Conservation (phyloP, 2,797 vertebrate species). For the Scleropages formosus region DNA sequence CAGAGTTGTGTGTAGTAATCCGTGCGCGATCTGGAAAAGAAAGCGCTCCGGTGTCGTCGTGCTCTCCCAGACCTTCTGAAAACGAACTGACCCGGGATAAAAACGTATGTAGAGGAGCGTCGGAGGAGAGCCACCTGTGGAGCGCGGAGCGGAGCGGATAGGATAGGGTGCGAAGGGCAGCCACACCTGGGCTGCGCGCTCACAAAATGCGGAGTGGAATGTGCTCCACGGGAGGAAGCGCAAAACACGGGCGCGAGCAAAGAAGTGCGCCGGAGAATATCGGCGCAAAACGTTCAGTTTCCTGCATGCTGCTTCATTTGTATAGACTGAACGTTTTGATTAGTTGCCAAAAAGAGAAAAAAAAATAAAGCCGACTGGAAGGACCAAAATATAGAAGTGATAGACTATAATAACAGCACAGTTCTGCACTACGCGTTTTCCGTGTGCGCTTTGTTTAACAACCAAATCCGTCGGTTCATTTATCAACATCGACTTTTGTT, state of each 20-base stretch:
- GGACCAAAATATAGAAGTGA: too few species aligned
- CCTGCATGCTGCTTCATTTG: not conserved
- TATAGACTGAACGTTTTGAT: not conserved
- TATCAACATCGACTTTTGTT: too few species aligned
- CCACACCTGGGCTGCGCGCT: slow-evolving; percentile 19
- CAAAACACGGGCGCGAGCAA: too few species aligned
- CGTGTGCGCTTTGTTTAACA: too few species aligned
- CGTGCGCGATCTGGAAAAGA: slow-evolving; percentile 40
- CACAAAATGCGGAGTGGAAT: slow-evolving; percentile 14
- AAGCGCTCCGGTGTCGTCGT: slow-evolving; percentile 18
- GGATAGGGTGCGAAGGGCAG: not conserved
- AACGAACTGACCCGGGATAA: not conserved
- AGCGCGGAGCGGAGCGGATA: not conserved
- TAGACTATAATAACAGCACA: too few species aligned
- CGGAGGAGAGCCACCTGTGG: slow-evolving; percentile 22
- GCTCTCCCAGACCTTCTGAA: not conserved
- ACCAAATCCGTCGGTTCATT: too few species aligned
- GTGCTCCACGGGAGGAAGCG: not conserved
- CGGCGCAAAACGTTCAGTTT: not conserved
- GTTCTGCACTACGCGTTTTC: too few species aligned
- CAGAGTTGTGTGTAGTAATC: slow-evolving; percentile 27
- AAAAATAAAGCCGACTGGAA: not conserved
- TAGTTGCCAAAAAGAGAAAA: not conserved
- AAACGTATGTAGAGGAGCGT: not conserved
- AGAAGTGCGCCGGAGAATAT: slow-evolving; percentile 1